These are phyloP conservation scores for Monomorium pharaonis DNA, from an alignment of 1,140 invertebrate genomes.

Conservation along the genomic window DNA sequence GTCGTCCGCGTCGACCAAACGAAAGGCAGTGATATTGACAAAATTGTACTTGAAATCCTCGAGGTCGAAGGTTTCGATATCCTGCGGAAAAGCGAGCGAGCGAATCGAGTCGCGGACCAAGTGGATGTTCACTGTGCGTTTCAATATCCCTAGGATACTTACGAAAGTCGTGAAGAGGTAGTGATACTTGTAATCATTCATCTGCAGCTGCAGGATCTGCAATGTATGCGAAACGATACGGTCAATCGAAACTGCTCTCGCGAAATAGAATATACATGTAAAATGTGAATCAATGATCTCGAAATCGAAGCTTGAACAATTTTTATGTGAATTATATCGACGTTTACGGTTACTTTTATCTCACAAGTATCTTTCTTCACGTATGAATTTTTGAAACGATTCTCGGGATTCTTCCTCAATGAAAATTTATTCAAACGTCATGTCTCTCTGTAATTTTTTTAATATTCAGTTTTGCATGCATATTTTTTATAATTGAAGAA, in stretches of 20 bases:
- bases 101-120: slow-evolving; percentile 36
- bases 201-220: slow-evolving; percentile 88
- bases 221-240: slow-evolving; percentile 63
- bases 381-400: neutral
- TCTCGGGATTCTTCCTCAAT: neutral
- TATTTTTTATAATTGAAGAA: neutral
- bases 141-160: slow-evolving; percentile 81
- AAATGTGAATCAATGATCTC: neutral
- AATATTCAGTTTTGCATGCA: neutral
- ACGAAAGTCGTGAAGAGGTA: slow-evolving; percentile 90
- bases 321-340: neutral
- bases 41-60: slow-evolving; percentile 89
- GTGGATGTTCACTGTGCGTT: slow-evolving; percentile 33
- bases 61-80: slow-evolving; percentile 88
- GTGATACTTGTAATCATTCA: slow-evolving; percentile 90
- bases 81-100: slow-evolving; percentile 78
- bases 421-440: neutral
- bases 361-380: neutral
- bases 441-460: neutral
- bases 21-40: slow-evolving; percentile 89
- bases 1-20: slow-evolving; percentile 87
- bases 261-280: slow-evolving; percentile 10
- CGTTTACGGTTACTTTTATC: neutral
- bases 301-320: neutral
- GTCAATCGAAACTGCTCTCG: neutral